phyloP scores from a whole-genome alignment of 2,113 vertebrate species.

The Corythaeola cristata region DNA sequence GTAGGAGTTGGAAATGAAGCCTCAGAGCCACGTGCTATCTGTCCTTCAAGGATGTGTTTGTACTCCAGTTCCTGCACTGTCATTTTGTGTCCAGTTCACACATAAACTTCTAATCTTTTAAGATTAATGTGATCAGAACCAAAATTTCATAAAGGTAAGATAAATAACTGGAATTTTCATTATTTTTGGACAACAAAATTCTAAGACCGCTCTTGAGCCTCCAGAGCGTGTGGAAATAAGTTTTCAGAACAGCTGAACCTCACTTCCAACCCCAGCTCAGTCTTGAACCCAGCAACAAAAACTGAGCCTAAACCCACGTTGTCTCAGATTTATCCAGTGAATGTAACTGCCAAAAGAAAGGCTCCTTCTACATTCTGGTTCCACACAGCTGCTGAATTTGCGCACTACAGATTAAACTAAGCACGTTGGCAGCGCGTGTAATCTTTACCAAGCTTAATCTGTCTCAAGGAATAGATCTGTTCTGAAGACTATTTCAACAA shows the following conservation, averaged over 20 bases:
- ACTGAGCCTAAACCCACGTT: neutral
- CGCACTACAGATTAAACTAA: neutral
- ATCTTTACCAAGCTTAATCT: neutral
- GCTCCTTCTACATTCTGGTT: neutral
- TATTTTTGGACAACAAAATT: neutral
- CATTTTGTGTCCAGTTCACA: neutral
- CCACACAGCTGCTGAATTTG: neutral
- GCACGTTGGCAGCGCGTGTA: rapidly evolving
- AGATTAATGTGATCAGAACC: neutral
- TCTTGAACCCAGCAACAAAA: neutral
- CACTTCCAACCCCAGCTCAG: neutral
- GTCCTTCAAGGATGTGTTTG: neutral
- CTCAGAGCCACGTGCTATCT: neutral
- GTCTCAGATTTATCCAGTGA: neutral
- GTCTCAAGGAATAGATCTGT: neutral
- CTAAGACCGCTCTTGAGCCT: rapidly evolving
- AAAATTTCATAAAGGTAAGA: neutral
- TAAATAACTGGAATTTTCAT: neutral
- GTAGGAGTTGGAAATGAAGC: neutral
- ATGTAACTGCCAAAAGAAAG: neutral
- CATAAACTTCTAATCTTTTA: neutral
- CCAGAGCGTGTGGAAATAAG: neutral
- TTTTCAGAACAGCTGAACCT: neutral
- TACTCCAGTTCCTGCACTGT: neutral
- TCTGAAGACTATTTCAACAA: neutral